Evolutionary conservation across 2,113 vertebrate species (phyloP), one percentile per base, ranked within the genome.

Genomic region (Clarias gariepinus): DNA sequence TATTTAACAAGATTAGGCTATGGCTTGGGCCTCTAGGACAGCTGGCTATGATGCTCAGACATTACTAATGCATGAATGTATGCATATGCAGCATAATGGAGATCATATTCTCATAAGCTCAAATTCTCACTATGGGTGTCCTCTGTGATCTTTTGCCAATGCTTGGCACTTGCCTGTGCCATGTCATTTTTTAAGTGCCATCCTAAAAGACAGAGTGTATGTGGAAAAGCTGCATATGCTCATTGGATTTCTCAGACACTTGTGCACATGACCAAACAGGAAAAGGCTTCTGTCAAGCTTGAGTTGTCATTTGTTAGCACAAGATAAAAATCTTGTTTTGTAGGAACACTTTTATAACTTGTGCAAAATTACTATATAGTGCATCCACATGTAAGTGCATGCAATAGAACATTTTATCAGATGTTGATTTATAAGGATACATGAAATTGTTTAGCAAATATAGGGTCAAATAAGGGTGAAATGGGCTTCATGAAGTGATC

Each of bases 11-110:
- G 88, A 90, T 90, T 87, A 89, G 82, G 60, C 87, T 90, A 78
- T 86, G 80, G 80, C 86, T 82, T 79, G 88, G 86, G 87, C 86
- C 90, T 87, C 88, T 83, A 86, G 88, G 84, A 88, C 83, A 87
- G 84, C 86, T 87, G 86, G 88, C 81, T 58, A 85, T 88, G 86
- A 90, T 89, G 88, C 81, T 86, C 86, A 89, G 88, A 87, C 88
- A 89, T 90, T 88, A 90, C 88, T 90, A 89, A 90, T 90, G 74
- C 88, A 90, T 90, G 88, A 83, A 89, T 82, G 85, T 87, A 89
- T 87, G 85, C 90, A 89, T 88, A 88, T 88, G 90, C 85, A 79
- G 80, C 9, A 81, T 47, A 74, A 47, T 86, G 82, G 84, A 89
- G 88, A 84, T 89, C 85, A 85, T 83, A 83, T 83, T 83, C 64